Evolutionary conservation across 2,888 invertebrate species (phyloP), one percentile per base, ranked within the genome.

Genomic region (Tuberolachnus salignus): DNA sequence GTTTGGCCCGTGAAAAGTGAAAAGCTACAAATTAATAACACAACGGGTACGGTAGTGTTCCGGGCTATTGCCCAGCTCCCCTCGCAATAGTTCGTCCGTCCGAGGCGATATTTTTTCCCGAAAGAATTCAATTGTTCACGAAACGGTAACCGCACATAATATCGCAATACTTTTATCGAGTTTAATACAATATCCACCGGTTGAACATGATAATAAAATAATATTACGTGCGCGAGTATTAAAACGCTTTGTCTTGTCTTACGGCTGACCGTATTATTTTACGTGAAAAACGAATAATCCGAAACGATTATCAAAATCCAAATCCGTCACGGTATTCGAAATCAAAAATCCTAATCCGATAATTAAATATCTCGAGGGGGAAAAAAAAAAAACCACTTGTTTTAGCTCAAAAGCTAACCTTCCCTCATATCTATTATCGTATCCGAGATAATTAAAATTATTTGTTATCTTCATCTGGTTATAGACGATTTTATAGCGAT

Each of bases 71-170:
- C 34, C n/a, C 19, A 1, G 53, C 34, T 34, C 6, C 34, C 6
- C 34, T 34, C 4, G 19, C 19, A 53, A 34, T 34, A 61, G n/a
- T 11, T 61, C 16, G 10, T 3, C 11, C 1, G 61, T 34, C 61
- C n/a, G 1, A 42, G 42, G n/a, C 4, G n/a, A 42, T 6, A 34
- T 34, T 34, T 4, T 34, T 61, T 67, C n/a, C n/a, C 11, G n/a
- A 46, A 51, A 51, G 49, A n/a, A 49, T 51, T 67, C 49, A 26
- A 26, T 67, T 67, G 49, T 67, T 67, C 66, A 4, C 13, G 16
- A 49, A 14, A 44, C 64, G 21, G 14, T n/a, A 46, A n/a, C 46
- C 14, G 21, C 23, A 19, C n/a, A 42, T 44, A 44, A 34, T 46
- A 46, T 10, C 11, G 46, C 46, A 46, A 1, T n/a, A 53, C 53